These are phyloP conservation scores for Pristionchus pacificus DNA, from an alignment of 1,140 invertebrate species.

Conservation along the genomic window DNA sequence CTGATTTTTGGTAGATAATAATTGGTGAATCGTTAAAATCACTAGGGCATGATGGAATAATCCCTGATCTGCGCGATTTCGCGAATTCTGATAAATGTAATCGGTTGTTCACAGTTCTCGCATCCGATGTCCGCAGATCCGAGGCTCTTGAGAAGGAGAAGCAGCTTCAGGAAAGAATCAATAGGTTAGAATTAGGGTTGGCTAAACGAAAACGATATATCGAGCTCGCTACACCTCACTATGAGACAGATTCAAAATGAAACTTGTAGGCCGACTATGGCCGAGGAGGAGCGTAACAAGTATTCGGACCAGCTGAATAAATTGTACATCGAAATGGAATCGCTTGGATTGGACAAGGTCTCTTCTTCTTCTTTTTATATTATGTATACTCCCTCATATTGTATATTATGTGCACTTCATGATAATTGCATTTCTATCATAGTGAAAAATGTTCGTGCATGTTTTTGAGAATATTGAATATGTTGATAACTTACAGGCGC, in stretches of 20 bases:
- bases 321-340: conserved; percentile 81
- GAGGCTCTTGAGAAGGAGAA: conserved; percentile 75
- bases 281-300: conserved; percentile 35
- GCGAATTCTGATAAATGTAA: no score
- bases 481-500: conserved; percentile 63
- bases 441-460: no score
- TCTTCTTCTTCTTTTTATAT: not conserved
- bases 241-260: no score
- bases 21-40: no score
- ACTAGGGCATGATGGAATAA: no score
- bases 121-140: conserved; percentile 81
- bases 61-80: no score
- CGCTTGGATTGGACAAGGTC: conserved; percentile 85
- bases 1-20: no score
- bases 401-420: no score
- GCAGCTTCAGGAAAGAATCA: conserved; percentile 60
- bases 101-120: conserved; percentile 69
- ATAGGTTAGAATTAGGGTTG: not conserved
- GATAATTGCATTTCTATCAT: no score
- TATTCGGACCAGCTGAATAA: conserved; percentile 60
- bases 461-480: not conserved
- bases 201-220: no score
- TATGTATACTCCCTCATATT: not conserved
- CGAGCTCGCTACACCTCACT: no score
- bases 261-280: conserved; percentile 26